Percentiles rank a stretch among this genome's conserved stretches.
Evolutionary conservation across 1,140 invertebrate genomes (phyloP).

Genomic region (Eupeodes corollae): DNA sequence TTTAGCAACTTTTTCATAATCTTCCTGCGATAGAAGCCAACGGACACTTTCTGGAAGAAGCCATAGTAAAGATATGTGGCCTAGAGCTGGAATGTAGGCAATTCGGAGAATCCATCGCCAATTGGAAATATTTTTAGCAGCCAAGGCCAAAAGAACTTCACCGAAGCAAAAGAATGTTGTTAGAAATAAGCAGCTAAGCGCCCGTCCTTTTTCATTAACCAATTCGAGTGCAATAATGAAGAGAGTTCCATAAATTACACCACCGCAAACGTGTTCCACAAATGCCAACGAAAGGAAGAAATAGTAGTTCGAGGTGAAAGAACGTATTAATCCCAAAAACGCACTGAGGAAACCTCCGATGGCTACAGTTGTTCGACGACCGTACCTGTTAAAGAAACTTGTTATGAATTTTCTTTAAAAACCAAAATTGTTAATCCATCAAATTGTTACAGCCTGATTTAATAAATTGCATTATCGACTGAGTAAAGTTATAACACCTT

Average conservation of each 20-base stretch:
- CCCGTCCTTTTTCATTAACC: slow-evolving; percentile 58
- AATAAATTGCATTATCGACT: no score
- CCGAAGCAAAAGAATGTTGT: slow-evolving; percentile 61
- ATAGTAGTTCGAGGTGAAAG: slow-evolving; percentile 51
- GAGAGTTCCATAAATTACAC: slow-evolving; percentile 50
- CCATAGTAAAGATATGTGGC: slow-evolving; percentile 49
- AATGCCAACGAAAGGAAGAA: slow-evolving; percentile 54
- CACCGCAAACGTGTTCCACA: slow-evolving; percentile 47
- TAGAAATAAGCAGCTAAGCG: slow-evolving; percentile 59
- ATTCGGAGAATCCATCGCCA: slow-evolving; percentile 59
- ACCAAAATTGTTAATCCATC: no score
- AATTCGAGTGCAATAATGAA: slow-evolving; percentile 61
- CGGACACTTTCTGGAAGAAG: slow-evolving; percentile 52
- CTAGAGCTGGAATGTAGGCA: slow-evolving; percentile 52
- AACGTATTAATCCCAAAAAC: slow-evolving; percentile 48
- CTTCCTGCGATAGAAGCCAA: slow-evolving; percentile 61
- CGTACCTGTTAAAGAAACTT: slow-evolving; percentile 46
- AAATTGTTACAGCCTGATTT: no score
- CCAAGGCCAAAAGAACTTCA: slow-evolving; percentile 50
- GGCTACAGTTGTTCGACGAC: slow-evolving; percentile 49
- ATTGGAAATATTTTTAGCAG: slow-evolving; percentile 54
- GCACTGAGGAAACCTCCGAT: slow-evolving; percentile 44
- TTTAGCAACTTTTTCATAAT: slow-evolving; percentile 47
- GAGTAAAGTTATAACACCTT: no score
- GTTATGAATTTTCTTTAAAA: no score